Conservation (phyloP, 2,888 invertebrate species). For the Sinopyrophorus schimmeli region DNA sequence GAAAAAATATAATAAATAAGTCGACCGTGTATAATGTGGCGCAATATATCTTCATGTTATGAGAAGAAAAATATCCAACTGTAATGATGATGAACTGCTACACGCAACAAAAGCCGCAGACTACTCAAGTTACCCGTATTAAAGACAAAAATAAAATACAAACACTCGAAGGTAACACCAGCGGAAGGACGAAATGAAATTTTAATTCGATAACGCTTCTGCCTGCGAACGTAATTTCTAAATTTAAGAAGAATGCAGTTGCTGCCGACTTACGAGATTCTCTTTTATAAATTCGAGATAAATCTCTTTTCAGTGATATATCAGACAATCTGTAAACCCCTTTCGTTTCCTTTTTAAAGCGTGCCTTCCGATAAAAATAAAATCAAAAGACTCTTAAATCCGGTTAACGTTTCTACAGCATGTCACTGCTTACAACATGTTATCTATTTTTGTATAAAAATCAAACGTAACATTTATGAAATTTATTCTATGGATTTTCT, state of each 20-base stretch:
- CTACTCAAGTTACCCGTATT: constrained; percentile 10
- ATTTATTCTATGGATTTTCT: too few relatives aligned
- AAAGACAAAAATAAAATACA: constrained; percentile 12
- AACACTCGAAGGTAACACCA: too few relatives aligned
- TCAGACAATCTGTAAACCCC: constrained; percentile 4
- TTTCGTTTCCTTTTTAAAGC: constrained; percentile 2
- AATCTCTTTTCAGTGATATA: constrained; percentile 9
- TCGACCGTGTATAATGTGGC: constrained; percentile 1
- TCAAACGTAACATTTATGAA: too few relatives aligned
- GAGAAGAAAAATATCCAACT: constrained; percentile 9
- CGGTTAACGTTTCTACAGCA: too few relatives aligned
- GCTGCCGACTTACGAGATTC: neutral
- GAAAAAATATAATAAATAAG: constrained; percentile 13
- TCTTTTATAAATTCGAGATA: constrained; percentile 8
- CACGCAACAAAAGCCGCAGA: constrained; percentile 9
- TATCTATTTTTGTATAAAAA: too few relatives aligned
- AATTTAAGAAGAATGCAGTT: neutral
- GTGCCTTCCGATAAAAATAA: constrained; percentile 4
- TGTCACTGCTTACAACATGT: too few relatives aligned
- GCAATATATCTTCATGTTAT: constrained; percentile 17
- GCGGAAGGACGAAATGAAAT: constrained; percentile 1
- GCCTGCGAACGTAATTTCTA: neutral
- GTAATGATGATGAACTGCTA: constrained; percentile 19
- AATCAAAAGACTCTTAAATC: constrained; percentile 16
- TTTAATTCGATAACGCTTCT: neutral